A percentile compares a stretch with the other conserved stretches of the same genome.
Evolutionary conservation across 1,140 invertebrate species (phyloP).

Genomic region (Drosophila tristis): DNA sequence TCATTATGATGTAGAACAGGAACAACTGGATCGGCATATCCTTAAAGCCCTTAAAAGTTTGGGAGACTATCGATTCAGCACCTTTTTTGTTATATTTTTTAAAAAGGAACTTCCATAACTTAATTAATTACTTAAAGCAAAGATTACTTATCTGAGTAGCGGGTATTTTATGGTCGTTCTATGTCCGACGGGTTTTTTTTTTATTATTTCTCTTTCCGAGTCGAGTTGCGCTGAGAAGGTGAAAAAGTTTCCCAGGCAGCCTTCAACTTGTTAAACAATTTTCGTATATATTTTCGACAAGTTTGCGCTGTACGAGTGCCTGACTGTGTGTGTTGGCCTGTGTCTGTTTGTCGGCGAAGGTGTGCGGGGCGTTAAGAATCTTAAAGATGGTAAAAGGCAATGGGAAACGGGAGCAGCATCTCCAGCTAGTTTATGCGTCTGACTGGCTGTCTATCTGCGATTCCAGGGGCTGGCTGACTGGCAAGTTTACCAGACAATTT

Average conservation of each 20-base stretch:
- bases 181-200: too few relatives aligned
- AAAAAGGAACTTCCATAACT: too few relatives aligned
- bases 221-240: constrained; percentile 51
- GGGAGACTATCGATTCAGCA: too few relatives aligned
- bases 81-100: too few relatives aligned
- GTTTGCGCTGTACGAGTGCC: constrained; percentile 41
- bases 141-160: too few relatives aligned
- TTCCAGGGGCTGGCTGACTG: constrained; percentile 31
- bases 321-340: not conserved
- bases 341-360: too few relatives aligned
- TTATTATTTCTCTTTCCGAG: not conserved
- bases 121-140: too few relatives aligned
- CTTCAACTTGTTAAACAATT: constrained; percentile 81
- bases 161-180: too few relatives aligned
- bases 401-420: constrained; percentile 23
- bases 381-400: constrained; percentile 47
- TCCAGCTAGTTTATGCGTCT: constrained; percentile 62
- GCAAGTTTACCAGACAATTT: constrained; percentile 77
- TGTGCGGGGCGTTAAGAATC: constrained; percentile 53
- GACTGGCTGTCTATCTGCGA: constrained; percentile 46
- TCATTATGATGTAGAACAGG: not conserved
- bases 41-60: too few relatives aligned
- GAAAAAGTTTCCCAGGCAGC: constrained; percentile 61
- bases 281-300: constrained; percentile 81
- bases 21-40: too few relatives aligned